Evolutionary conservation across 2,888 invertebrate genomes (phyloP).

Genomic region (Tolmerus cingulatus): DNA sequence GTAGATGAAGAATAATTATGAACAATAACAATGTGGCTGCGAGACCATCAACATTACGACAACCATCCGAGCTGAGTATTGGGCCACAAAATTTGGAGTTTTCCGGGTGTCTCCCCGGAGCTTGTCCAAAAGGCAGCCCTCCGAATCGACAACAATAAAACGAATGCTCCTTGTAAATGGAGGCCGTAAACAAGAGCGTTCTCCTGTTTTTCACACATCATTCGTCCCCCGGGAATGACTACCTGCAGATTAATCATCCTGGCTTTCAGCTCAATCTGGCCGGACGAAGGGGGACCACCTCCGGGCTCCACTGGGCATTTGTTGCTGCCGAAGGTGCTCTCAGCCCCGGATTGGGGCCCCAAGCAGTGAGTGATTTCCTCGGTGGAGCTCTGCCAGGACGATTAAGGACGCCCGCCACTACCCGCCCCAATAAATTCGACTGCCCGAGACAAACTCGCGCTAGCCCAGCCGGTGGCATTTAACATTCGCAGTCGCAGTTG

Average conservation of each 20-base stretch:
- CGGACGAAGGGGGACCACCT: not conserved
- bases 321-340: not conserved
- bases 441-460: constrained; percentile 23
- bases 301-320: not conserved
- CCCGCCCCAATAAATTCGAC: constrained; percentile 9
- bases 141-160: not conserved
- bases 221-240: not conserved
- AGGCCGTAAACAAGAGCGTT: not conserved
- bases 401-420: not conserved
- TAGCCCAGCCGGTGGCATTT: not conserved
- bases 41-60: not conserved
- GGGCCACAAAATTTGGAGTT: not conserved
- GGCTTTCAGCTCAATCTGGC: not conserved
- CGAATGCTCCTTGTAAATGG: not conserved
- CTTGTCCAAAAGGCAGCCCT: not conserved
- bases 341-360: not conserved
- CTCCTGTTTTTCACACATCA: not conserved
- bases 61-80: not conserved
- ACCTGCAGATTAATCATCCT: not conserved
- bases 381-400: not conserved
- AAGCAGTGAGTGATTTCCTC: not conserved
- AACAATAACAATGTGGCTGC: not conserved
- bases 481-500: constrained; percentile 16
- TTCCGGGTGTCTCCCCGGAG: not conserved
- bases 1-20: not conserved